Conservation (phyloP, 2,888 invertebrate species). For the Hydrotaea diabolus region DNA sequence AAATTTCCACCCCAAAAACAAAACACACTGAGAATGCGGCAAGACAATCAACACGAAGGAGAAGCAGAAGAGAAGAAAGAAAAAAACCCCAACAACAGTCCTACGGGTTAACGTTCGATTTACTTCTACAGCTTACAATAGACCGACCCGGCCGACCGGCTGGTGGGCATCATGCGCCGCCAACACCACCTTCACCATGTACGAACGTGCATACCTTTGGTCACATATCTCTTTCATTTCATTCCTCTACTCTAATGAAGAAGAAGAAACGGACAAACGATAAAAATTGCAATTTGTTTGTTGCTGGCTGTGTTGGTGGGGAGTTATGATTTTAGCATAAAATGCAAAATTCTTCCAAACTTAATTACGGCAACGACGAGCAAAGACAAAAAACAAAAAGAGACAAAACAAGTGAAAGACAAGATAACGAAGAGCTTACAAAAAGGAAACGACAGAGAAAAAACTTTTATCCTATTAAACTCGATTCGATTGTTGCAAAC, state of each 20-base stretch:
- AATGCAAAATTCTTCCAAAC: conserved; percentile 2
- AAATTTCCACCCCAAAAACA: conserved; percentile 57
- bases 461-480: not conserved
- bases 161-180: not conserved
- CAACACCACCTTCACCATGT: not conserved
- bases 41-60: not conserved
- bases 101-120: conserved; percentile 65
- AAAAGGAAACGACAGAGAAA: not conserved
- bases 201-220: not conserved
- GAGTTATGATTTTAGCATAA: conserved; percentile 3
- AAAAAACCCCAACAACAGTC: conserved; percentile 11
- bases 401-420: not conserved
- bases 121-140: conserved; percentile 44
- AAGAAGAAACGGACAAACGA: not conserved
- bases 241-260: not conserved
- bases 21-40: conserved; percentile 18
- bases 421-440: not conserved
- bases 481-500: not conserved
- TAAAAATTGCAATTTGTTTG: not conserved
- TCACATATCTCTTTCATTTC: not conserved
- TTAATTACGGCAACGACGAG: not conserved
- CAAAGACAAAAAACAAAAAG: not conserved
- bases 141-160: conserved; percentile 11
- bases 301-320: not conserved
- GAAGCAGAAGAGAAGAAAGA: not conserved